Percentiles rank a stretch among this genome's conserved stretches.
phyloP scores from a whole-genome alignment of 2,113 vertebrate genomes.

The Octodon degus region DNA sequence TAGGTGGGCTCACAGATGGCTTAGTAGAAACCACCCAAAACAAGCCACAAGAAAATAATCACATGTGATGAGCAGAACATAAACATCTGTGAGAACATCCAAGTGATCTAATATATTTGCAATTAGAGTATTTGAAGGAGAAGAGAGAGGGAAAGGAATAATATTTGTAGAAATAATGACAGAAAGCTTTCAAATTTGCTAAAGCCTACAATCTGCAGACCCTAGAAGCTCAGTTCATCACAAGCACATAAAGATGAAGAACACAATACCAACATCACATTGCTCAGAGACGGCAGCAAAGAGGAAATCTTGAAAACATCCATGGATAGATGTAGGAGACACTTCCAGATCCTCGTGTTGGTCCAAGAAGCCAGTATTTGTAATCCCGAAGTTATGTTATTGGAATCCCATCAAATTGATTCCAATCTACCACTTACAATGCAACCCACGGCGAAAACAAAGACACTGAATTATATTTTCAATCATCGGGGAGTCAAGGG shows the following conservation, averaged over 20 bases:
- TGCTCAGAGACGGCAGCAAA: not conserved
- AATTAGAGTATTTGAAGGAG: not conserved
- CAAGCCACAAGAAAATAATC: not conserved
- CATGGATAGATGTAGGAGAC: not conserved
- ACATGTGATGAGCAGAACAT: not conserved
- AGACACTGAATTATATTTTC: no score
- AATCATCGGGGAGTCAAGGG: no score
- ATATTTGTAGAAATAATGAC: not conserved
- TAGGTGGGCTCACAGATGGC: not conserved
- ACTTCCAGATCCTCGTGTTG: no score
- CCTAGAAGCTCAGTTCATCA: not conserved
- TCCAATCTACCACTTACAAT: no score
- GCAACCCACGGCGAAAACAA: no score
- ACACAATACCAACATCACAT: not conserved
- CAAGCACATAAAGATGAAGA: not conserved
- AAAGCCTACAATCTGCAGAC: not conserved
- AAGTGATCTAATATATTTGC: not conserved
- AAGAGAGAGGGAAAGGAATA: not conserved
- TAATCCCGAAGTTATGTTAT: no score
- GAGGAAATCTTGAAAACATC: not conserved
- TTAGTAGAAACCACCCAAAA: conserved; percentile 7
- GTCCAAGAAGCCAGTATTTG: no score
- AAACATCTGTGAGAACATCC: not conserved
- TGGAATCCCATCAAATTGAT: no score
- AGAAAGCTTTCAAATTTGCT: not conserved